phyloP scores from a whole-genome alignment of 2,888 invertebrate genomes.

The Drosophila birchii region DNA sequence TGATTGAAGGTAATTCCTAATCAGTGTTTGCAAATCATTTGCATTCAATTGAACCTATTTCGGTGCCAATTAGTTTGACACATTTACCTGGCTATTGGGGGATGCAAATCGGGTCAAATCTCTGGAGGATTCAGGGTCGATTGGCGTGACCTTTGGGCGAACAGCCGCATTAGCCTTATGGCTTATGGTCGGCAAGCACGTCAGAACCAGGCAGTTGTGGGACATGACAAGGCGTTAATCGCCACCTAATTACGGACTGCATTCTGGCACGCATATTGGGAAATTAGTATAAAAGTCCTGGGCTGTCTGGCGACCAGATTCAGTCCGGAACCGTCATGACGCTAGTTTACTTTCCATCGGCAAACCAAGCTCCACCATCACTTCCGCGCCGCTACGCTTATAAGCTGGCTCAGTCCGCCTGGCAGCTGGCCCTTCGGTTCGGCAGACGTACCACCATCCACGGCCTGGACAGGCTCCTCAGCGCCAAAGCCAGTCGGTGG shows the following conservation, averaged over 20 bases:
- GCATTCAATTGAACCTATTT: conserved; percentile 60
- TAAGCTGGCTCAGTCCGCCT: conserved; percentile 38
- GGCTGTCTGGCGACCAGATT: conserved; percentile 16
- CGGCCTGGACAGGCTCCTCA: conserved; percentile 77
- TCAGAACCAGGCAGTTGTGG: conserved; percentile 26
- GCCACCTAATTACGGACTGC: conserved; percentile 59
- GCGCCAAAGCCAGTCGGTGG: conserved; percentile 60
- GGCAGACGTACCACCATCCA: conserved; percentile 81
- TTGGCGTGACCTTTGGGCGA: conserved; percentile 51
- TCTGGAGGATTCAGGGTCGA: conserved; percentile 22
- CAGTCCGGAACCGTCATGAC: conserved; percentile 60
- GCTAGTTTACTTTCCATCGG: conserved; percentile 51
- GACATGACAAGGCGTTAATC: conserved; percentile 32
- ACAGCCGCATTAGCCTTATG: not conserved
- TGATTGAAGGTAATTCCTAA: conserved; percentile 14
- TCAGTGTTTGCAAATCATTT: conserved; percentile 74
- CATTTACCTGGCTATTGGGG: conserved; percentile 13
- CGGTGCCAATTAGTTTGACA: conserved; percentile 60
- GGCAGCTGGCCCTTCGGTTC: conserved; percentile 66
- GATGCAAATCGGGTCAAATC: conserved; percentile 51
- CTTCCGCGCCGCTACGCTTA: conserved; percentile 29
- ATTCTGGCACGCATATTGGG: conserved; percentile 49
- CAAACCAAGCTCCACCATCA: conserved; percentile 12
- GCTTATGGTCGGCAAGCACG: conserved; percentile 66
- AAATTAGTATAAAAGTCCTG: conserved; percentile 58